Percentiles rank a stretch among this genome's conserved stretches.
Evolutionary conservation across 2,113 vertebrate species (phyloP).

Genomic region (Microtus montanus): DNA sequence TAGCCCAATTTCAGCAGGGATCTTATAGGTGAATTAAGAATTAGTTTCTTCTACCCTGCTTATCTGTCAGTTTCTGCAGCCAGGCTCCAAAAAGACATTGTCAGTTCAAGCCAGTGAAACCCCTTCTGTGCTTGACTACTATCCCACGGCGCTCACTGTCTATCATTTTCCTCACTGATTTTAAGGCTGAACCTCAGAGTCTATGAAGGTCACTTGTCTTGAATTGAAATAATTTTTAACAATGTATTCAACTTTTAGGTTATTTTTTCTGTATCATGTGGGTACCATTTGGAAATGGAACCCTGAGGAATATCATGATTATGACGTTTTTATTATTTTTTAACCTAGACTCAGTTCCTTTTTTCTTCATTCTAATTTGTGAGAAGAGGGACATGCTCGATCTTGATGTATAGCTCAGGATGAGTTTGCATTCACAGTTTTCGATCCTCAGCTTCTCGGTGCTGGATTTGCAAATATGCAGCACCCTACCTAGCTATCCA

Average conservation of each 20-base stretch:
- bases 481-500: too few species aligned
- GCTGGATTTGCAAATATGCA: neutral
- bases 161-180: neutral
- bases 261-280: neutral
- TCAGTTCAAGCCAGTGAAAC: neutral
- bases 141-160: fast-evolving
- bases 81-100: neutral
- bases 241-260: neutral
- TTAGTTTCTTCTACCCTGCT: fast-evolving
- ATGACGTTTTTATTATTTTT: neutral
- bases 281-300: neutral
- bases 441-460: neutral
- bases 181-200: neutral
- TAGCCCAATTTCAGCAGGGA: neutral
- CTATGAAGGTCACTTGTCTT: too few species aligned
- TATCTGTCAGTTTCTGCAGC: neutral
- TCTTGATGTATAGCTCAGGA: neutral
- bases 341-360: neutral
- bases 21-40: neutral
- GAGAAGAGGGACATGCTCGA: too few species aligned
- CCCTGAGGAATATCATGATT: too few species aligned
- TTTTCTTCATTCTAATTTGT: neutral
- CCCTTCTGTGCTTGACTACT: fast-evolving
- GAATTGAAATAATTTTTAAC: neutral
- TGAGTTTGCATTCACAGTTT: neutral